Conservation (phyloP, 2,797 vertebrate species). For the Telmatherina bonti region DNA sequence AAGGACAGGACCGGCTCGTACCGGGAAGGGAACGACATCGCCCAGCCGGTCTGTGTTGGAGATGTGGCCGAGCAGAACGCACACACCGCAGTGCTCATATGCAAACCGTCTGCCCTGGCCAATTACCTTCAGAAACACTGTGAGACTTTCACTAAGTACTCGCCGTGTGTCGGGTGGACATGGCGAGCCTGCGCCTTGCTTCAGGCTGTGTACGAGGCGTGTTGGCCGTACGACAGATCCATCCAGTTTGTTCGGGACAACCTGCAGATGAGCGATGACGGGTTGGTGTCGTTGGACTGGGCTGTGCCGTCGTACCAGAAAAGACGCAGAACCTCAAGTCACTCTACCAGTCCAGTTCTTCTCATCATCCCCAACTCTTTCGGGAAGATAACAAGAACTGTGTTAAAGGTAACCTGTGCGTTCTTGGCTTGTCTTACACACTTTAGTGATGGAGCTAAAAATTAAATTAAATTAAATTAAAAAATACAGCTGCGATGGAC, state of each 20-base stretch:
- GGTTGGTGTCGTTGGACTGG: slow-evolving; percentile 88
- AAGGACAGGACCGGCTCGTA: slow-evolving; percentile 44
- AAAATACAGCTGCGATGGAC: too few species aligned
- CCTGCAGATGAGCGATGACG: slow-evolving; percentile 87
- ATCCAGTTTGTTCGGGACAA: slow-evolving; percentile 86
- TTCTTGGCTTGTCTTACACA: background rate
- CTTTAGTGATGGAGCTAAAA: too few species aligned
- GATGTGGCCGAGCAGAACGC: slow-evolving; percentile 26
- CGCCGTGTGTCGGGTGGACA: slow-evolving; percentile 74
- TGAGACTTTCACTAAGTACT: slow-evolving; percentile 74
- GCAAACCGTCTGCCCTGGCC: slow-evolving; percentile 87
- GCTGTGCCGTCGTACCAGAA: slow-evolving; percentile 81
- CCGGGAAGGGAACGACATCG: slow-evolving; percentile 13
- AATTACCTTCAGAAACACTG: slow-evolving; percentile 86
- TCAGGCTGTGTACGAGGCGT: slow-evolving; percentile 79
- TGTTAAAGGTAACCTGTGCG: slow-evolving; percentile 80
- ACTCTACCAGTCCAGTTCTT: slow-evolving; percentile 83
- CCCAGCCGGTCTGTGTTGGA: slow-evolving; percentile 9
- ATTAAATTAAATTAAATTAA: too few species aligned
- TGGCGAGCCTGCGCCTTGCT: slow-evolving; percentile 81
- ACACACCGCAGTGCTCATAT: slow-evolving; percentile 75
- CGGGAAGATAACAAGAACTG: slow-evolving; percentile 87
- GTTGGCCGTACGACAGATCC: slow-evolving; percentile 78
- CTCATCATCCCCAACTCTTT: slow-evolving; percentile 88
- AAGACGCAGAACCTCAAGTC: slow-evolving; percentile 84